Evolutionary conservation across 2,113 vertebrate genomes (phyloP).

Genomic region (Trachemys scripta): DNA sequence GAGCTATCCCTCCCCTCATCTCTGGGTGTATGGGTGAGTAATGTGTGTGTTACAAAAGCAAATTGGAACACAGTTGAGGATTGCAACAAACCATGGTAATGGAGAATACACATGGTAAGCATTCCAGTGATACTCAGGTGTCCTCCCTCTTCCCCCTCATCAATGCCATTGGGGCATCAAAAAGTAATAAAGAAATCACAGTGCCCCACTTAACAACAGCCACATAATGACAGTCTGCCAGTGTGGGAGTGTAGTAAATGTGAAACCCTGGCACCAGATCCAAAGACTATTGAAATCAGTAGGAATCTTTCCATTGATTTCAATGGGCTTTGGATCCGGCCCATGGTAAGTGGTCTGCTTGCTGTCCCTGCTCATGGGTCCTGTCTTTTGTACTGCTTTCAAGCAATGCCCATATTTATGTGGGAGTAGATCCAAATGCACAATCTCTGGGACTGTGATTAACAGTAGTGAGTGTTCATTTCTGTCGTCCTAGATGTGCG

Average conservation of each 20-base stretch:
- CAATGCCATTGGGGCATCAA: rapidly evolving
- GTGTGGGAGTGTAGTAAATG: not conserved
- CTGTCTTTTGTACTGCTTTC: not conserved
- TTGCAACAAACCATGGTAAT: not conserved
- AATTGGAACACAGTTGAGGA: not conserved
- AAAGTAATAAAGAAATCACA: not conserved
- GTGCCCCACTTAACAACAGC: not conserved
- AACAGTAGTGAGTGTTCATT: not conserved
- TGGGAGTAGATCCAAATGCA: not conserved
- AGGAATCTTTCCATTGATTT: not conserved
- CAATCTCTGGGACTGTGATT: not conserved
- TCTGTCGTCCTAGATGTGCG: not conserved
- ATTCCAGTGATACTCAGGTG: not conserved
- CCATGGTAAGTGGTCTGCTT: not conserved
- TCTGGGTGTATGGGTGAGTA: slow-evolving; percentile 20
- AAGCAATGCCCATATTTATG: not conserved
- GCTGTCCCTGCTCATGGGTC: not conserved
- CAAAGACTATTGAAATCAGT: not conserved
- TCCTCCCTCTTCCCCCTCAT: not conserved
- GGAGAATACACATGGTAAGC: not conserved
- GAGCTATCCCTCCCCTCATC: not conserved
- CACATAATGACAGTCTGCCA: not conserved
- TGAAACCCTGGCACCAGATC: not conserved
- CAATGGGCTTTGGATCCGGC: not conserved
- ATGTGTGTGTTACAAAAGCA: not conserved